phyloP scores from a whole-genome alignment of 2,797 vertebrate species.

The Pipistrellus kuhlii region DNA sequence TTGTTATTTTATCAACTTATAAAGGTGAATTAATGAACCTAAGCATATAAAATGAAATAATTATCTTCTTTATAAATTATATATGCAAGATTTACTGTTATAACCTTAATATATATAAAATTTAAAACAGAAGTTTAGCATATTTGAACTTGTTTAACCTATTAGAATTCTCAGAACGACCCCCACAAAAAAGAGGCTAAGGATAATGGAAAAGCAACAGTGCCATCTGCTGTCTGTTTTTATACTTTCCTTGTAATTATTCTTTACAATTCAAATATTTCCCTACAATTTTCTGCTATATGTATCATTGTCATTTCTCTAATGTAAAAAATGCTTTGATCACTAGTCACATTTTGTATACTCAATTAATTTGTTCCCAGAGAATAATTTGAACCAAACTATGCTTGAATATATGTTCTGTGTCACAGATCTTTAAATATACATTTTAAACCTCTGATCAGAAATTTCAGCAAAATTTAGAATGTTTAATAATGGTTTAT shows the following conservation, averaged over 20 bases:
- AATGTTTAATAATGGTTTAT: constrained; percentile 5
- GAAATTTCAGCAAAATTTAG: constrained; percentile 26
- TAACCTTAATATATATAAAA: constrained; percentile 55
- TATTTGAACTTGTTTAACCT: constrained; percentile 54
- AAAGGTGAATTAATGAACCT: constrained; percentile 41
- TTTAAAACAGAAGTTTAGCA: constrained; percentile 30
- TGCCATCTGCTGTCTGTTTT: constrained; percentile 76
- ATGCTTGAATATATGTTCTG: constrained; percentile 8
- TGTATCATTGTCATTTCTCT: neutral
- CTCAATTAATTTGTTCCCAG: constrained; percentile 7
- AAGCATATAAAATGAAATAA: constrained; percentile 22
- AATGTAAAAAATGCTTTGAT: constrained; percentile 35
- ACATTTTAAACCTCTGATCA: constrained; percentile 16
- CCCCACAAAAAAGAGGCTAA: neutral
- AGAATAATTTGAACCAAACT: constrained; percentile 43
- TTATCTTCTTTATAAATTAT: constrained; percentile 45
- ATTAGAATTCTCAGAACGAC: neutral
- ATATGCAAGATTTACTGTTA: constrained; percentile 33
- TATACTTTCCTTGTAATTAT: constrained; percentile 42
- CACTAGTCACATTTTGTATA: neutral
- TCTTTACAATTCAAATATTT: neutral
- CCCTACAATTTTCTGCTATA: constrained; percentile 17
- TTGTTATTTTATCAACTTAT: constrained; percentile 51
- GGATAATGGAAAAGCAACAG: constrained; percentile 58
- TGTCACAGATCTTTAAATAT: constrained; percentile 40